Base-by-base conservation (phyloP, 2,888 invertebrate species). In the Pimpla rufipes region DNA sequence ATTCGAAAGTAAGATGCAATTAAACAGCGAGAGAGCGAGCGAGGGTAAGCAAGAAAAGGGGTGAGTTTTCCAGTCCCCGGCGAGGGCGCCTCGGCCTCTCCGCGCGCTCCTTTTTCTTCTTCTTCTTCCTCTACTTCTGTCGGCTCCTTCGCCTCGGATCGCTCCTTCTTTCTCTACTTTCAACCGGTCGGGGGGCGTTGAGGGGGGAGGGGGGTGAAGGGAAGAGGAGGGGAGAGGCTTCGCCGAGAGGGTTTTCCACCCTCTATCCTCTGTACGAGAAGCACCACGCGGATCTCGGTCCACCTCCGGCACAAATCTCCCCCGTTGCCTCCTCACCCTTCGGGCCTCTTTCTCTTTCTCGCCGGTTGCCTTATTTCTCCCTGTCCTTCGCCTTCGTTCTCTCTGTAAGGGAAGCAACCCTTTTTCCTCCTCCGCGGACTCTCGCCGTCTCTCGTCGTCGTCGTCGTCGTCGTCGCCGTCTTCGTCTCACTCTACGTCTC, bases 1-100 rank as follows among this genome's bases (percentile, higher is more conserved):
- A 93, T 93, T 93, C 93, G 93, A 93, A 93, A 93, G 93, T 93
- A 93, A 93, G 93, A 93, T 93, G 93, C 93, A 93, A 93, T 93
- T 93, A 93, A 93, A 93, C 93, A 93, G 93, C 91, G 91, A 90
- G 86, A 87, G 87, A 85, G 89, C 76, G 77, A 79, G 85, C 92
- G 92, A 92, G 93, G 92, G 93, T 93, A 93, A 92, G 93, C 92
- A 93, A 93, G 92, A 93, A 93, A 93, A 93, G 93, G 93, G 93
- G 93, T 93, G 93, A 93, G 93, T 92, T 92, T 93, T 92, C 92
- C 92, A 92, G 89, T 90, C 89, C 88, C 89, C 89, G 88, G 89
- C 88, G 80, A 79, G 70, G 70, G 78, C 42, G 68, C 59, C 79
- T 73, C 83, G 55, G 23, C 78, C 70, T 81, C 73, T 83, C 71